Evolutionary conservation across 2,797 vertebrate genomes (phyloP), one percentile per base, ranked within the genome.

Genomic region (Chaenodraco wilsoni): DNA sequence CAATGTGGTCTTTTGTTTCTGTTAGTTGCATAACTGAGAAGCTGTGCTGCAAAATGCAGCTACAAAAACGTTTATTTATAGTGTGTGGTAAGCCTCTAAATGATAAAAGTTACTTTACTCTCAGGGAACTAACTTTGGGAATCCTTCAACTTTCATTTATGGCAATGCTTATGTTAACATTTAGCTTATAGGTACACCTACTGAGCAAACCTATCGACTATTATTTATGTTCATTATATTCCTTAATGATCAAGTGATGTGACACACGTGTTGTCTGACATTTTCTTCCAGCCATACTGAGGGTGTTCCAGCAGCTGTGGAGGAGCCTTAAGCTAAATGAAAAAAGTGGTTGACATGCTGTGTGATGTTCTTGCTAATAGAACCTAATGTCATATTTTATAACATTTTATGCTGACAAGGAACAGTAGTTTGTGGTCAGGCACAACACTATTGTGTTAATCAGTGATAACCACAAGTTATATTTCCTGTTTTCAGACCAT

Each of bases 401-500:
- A 56, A 2, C 31, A 37, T 45, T 65, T 9, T 4, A 59, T 64
- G 11, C 67, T 17, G 21, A 67, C 0, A 23, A 72, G 41, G 8
- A 11, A 46, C 3, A 50, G 21, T 17, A 44, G 9, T 50, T 16
- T 48, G 17, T 44, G 19, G 16, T 69, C 12, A 45, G 14, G 13
- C 23, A 49, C 23, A 40, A 17, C 46, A 58, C 16, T n/a, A 1
- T 49, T 49, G 27, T 27, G 27, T 27, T 27, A 27, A 27, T 27
- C 27, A 60, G 68, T 76, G 62, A 50, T 16, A 43, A 69, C 72
- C 31, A 63, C 52, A 37, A 11, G 21, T 19, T 62, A 63, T 72
- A 19, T 72, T 84, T 82, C 46, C 76, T 64, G 46, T 74, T 71
- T 80, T 57, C 41, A 71, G 72, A 46, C 52, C 52, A 78, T 37